Conservation (phyloP, 2,113 vertebrate genomes). For the Pseudonaja textilis region DNA sequence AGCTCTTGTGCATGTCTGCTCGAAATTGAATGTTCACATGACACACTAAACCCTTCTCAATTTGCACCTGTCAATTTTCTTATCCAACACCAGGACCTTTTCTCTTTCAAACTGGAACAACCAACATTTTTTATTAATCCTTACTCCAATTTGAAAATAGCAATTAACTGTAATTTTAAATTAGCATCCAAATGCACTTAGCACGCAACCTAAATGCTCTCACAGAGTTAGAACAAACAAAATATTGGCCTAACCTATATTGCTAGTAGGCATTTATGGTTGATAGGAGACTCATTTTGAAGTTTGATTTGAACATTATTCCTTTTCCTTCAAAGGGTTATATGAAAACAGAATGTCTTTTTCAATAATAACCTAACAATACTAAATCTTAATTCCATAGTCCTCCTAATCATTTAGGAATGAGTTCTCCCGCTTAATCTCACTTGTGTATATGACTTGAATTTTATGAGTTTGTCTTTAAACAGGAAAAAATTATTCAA, state of each 20-base stretch:
- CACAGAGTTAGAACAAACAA: constrained; percentile 9
- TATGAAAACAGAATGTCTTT: not conserved
- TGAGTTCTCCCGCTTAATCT: not conserved
- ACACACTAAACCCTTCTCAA: not conserved
- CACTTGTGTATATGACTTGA: not conserved
- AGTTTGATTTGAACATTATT: constrained; percentile 28
- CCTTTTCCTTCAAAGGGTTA: not conserved
- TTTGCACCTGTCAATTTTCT: not conserved
- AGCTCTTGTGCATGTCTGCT: constrained; percentile 10
- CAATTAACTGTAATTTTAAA: not conserved
- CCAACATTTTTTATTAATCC: not conserved
- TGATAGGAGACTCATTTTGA: not conserved
- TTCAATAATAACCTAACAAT: constrained; percentile 6
- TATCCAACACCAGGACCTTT: not conserved
- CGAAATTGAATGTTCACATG: not conserved
- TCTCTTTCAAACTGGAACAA: not conserved
- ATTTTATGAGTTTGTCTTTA: constrained; percentile 6
- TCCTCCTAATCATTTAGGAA: constrained; percentile 26
- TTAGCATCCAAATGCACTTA: not conserved
- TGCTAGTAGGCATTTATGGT: not conserved
- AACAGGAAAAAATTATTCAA: not conserved
- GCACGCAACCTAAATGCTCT: not conserved
- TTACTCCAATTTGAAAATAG: not conserved
- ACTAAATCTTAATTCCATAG: not conserved
- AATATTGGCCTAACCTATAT: not conserved